Percentiles rank a stretch among this genome's conserved stretches.
These are phyloP conservation scores for Archilochus colubris DNA, from an alignment of 2,113 vertebrate species.

Conservation along the genomic window DNA sequence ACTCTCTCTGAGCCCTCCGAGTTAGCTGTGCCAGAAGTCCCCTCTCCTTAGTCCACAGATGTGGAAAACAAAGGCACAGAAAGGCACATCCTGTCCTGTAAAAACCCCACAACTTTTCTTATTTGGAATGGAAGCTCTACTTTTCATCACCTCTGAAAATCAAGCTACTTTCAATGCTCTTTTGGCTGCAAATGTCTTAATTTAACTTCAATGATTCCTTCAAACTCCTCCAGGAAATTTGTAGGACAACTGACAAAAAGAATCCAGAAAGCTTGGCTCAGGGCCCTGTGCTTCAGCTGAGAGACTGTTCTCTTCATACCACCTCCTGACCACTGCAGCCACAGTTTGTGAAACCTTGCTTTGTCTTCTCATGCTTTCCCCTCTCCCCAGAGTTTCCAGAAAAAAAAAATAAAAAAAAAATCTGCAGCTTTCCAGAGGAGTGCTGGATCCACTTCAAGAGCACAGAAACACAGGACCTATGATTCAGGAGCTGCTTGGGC, in stretches of 20 bases:
- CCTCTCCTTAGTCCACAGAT: not conserved
- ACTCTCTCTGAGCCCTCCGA: not conserved
- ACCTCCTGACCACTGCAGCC: not conserved
- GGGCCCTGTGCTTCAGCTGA: constrained; percentile 4
- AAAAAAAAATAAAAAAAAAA: not conserved
- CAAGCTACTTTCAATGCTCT: constrained; percentile 19
- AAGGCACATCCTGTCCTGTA: not conserved
- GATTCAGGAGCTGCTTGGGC: not conserved
- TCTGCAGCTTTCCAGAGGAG: not conserved
- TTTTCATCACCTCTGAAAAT: constrained; percentile 43
- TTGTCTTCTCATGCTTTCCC: not conserved
- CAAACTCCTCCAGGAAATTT: constrained; percentile 24
- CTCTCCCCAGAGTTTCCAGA: not conserved
- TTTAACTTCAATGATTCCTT: constrained; percentile 42
- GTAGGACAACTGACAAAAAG: constrained; percentile 33
- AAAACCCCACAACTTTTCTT: not conserved
- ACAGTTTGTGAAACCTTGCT: not conserved
- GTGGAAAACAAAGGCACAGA: not conserved
- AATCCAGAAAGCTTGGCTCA: constrained; percentile 25
- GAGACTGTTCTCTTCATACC: not conserved
- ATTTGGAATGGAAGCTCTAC: constrained; percentile 9
- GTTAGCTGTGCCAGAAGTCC: not conserved
- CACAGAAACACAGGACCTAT: not conserved
- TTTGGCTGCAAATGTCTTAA: constrained; percentile 17
- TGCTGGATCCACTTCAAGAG: not conserved